Evolutionary conservation across 2,797 vertebrate genomes (phyloP).

Genomic region (Neostethus bicornis): DNA sequence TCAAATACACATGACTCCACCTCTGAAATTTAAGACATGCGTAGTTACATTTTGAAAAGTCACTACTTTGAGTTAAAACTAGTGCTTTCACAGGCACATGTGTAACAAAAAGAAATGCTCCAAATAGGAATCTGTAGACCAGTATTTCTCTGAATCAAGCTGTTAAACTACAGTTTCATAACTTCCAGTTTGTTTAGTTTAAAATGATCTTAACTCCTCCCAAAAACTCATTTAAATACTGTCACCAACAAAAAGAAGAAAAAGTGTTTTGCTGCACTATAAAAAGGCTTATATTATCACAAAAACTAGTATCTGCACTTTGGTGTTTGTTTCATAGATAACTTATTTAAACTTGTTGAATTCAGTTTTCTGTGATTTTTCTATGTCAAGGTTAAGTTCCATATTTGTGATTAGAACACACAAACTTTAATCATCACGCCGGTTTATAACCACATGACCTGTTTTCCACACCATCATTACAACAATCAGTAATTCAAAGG

Average conservation of each 20-base stretch:
- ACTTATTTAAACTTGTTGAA: constrained; percentile 32
- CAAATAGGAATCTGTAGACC: constrained; percentile 5
- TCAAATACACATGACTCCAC: not conserved
- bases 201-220: not conserved
- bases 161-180: too few species aligned
- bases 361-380: too few species aligned
- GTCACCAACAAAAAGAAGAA: constrained; percentile 52
- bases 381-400: too few species aligned
- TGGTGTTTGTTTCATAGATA: constrained; percentile 64
- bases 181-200: not conserved
- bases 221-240: not conserved
- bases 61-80: constrained; percentile 29
- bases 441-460: not conserved
- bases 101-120: constrained; percentile 19
- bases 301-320: constrained; percentile 74
- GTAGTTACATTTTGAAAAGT: constrained; percentile 11
- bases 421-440: too few species aligned
- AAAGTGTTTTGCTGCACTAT: constrained; percentile 39
- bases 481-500: not conserved
- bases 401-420: too few species aligned
- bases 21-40: constrained; percentile 13
- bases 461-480: not conserved
- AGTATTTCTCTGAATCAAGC: not conserved
- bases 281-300: constrained; percentile 55
- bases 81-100: constrained; percentile 39